These are phyloP conservation scores for Microcebus griseorufus DNA, from an alignment of 2,113 vertebrate species.

Conservation along the genomic window DNA sequence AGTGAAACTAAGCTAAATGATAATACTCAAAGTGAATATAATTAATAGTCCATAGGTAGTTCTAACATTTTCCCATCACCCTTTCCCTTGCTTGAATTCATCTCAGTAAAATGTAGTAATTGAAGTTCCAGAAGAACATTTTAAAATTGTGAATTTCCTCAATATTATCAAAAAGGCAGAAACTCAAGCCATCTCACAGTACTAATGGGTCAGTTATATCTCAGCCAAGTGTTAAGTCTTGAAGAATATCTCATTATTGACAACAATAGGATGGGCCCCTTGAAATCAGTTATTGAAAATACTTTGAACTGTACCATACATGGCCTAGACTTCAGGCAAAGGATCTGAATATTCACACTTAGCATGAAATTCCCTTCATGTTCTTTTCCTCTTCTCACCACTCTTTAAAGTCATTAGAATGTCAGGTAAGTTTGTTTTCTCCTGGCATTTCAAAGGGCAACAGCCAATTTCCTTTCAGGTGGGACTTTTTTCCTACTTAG, in stretches of 20 bases:
- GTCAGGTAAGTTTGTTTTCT: constrained; percentile 56
- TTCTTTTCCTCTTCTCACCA: not conserved
- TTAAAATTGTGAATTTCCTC: not conserved
- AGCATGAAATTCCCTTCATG: not conserved
- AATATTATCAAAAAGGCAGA: not conserved
- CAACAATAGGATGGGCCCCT: not conserved
- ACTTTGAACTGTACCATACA: not conserved
- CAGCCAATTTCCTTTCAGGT: constrained; percentile 56
- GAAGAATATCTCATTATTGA: not conserved
- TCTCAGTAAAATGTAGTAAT: not conserved
- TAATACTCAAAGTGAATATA: not conserved
- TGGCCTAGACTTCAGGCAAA: not conserved
- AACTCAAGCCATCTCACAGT: not conserved
- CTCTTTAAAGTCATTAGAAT: constrained; percentile 9
- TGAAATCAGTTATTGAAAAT: not conserved
- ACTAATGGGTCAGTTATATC: not conserved
- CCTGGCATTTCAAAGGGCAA: constrained; percentile 10
- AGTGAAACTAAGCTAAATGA: not conserved
- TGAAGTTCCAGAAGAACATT: not conserved
- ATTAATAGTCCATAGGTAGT: not conserved
- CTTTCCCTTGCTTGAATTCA: not conserved
- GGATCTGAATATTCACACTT: not conserved
- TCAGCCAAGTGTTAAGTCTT: not conserved
- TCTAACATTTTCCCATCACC: not conserved
- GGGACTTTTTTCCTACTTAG: not conserved